phyloP scores from a whole-genome alignment of 2,113 vertebrate genomes.

The Casuarius casuarius region DNA sequence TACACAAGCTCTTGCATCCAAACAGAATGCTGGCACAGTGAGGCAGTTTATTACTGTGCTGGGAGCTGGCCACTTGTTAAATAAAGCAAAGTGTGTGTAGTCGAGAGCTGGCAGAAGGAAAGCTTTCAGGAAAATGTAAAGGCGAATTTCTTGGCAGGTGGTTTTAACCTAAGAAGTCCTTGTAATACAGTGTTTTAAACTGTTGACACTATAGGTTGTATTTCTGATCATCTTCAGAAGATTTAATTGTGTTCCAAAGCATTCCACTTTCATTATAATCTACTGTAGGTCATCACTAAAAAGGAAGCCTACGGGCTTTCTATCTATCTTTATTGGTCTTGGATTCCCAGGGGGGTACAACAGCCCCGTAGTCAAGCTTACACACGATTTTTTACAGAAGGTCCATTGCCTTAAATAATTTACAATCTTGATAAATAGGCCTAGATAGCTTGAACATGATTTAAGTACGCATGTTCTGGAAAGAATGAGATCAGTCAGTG shows the following conservation, averaged over 20 bases:
- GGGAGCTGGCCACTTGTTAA: constrained; percentile 55
- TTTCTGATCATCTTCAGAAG: accelerated
- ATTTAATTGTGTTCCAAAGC: background rate
- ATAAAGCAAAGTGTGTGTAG: constrained; percentile 8
- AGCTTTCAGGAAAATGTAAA: constrained; percentile 11
- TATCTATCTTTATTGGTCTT: background rate
- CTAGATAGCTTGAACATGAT: background rate
- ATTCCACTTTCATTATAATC: background rate
- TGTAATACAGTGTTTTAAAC: background rate
- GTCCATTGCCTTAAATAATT: background rate
- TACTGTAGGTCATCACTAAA: background rate
- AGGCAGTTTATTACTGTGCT: background rate
- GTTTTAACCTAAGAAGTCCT: background rate
- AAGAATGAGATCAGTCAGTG: background rate
- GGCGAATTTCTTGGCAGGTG: constrained; percentile 8
- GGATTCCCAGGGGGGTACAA: background rate
- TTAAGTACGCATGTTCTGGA: accelerated
- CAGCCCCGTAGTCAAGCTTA: background rate
- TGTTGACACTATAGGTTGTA: background rate
- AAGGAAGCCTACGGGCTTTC: background rate
- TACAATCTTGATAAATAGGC: background rate
- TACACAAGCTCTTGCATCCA: background rate
- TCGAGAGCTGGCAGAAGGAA: constrained; percentile 27
- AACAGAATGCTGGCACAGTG: background rate
- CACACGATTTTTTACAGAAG: background rate